Evolutionary conservation across 2,113 vertebrate species (phyloP), one percentile per base, ranked within the genome.

Genomic region (Crotalus horridus): DNA sequence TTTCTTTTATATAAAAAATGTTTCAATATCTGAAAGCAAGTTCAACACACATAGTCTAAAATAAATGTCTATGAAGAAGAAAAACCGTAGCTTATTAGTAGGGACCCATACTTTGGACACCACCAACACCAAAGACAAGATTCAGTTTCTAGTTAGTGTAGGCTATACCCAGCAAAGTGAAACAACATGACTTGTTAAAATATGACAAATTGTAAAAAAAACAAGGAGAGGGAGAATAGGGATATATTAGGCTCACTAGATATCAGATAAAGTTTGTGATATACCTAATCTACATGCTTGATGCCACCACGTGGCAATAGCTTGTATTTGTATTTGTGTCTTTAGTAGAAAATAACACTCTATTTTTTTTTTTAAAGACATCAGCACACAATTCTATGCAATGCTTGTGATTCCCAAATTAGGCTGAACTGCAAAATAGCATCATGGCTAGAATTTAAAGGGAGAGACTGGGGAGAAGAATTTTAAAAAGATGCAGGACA

Each of bases 271-370:
- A 0, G 3, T 48, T 3, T 88, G 7, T 4, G 90, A 59, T 74
- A 0, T 53, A 89, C 90, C 26, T 97, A 97, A 97, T 93, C 94
- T 97, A 95, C 96, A 96, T 98, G 93, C 96, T 94, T 97, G 96
- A 96, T 96, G 97, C 98, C 98, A 97, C 96, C 97, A 95, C 93
- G 97, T 98, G 98, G 97, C 90, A 95, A 91, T 91, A 97, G 59
- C 7, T 91, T 23, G 92, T 20, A 97, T 92, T 94, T 94, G 90
- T 85, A 61, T 9, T 90, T 69, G 0, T 89, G 43, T 3, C 56
- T 39, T 59, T 12, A 86, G 15, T 26, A 23, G 23, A 23, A 24
- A 85, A 48, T 74, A 29, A n/a, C 33, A 69, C 54, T 53, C 33
- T 64, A 4, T 9, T 64, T 6, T 29, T 61, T 64, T 53, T 29